Base-by-base conservation (phyloP, 2,797 vertebrate genomes). In the Phrynocephalus guinanensis region DNA sequence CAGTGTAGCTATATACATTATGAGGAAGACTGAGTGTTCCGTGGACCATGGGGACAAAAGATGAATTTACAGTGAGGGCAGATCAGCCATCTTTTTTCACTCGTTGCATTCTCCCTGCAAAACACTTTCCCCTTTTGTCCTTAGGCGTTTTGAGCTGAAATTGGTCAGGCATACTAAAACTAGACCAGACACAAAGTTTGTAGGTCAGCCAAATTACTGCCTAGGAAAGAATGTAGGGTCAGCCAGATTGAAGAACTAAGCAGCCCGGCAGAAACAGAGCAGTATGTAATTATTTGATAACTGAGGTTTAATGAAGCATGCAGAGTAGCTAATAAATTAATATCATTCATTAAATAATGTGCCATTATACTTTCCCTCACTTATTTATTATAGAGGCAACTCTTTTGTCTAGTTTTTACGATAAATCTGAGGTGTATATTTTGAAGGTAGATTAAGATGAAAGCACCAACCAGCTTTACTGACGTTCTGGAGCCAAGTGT, bases 321-420 rank as follows among this genome's bases (percentile, higher is more conserved):
- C 87, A 78, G n/a, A 90, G 2, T 87, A 75, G 16, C 70, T 84
- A 85, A 86, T 67, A 28, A 89, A 83, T 44, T n/a, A 83, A 2
- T 1, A 1, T 73, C 78, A 85, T 93, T 87, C 84, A 16, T 79
- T 87, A 75, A n/a, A 68, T 67, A 84, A 81, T 9, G 0, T 80
- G 0, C 1, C 44, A 73, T 73, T 44, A 88, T 84, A 83, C 30
- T 86, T 75, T 84, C 70, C n/a, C 30, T 85, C 56, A 22, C 2
- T 82, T 76, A 13, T 50, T 82, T 50, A 13, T 1, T 72, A 79
- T 86, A 81, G 1, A 72, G 87, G 50, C 11, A 78, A 0, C 75
- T 24, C 66, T 88, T 85, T 86, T 48, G n/a, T 52, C 48, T 86
- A 79, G 11, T 18, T 4, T 80, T 60, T 84, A 15, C 33, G 76